Conservation (phyloP, 2,888 invertebrate species). For the Mythimna albipuncta region DNA sequence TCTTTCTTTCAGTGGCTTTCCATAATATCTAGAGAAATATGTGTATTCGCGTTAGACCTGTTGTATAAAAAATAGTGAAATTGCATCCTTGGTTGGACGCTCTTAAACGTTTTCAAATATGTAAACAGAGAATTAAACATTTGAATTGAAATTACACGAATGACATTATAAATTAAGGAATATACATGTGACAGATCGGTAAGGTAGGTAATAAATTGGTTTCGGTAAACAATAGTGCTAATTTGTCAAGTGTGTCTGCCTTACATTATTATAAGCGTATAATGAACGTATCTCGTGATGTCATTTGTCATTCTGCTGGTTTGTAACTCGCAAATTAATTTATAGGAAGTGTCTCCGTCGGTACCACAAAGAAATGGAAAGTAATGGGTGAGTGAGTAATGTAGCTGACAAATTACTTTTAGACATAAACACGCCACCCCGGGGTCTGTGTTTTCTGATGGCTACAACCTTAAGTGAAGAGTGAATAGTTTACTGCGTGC, state of each 20-base stretch:
- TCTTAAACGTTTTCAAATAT: no score
- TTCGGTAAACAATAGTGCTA: constrained; percentile 64
- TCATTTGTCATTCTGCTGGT: constrained; percentile 63
- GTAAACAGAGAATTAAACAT: no score
- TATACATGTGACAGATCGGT: constrained; percentile 28
- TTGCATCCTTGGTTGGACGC: no score
- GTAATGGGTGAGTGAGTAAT: neutral
- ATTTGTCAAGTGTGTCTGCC: constrained; percentile 67
- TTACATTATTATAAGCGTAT: constrained; percentile 65
- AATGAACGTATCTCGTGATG: constrained; percentile 59
- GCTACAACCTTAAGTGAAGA: no score
- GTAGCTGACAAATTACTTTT: neutral
- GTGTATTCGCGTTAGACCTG: no score
- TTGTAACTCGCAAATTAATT: constrained; percentile 48
- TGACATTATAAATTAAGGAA: constrained; percentile 13
- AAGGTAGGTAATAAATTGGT: constrained; percentile 58
- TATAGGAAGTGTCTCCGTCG: constrained; percentile 3
- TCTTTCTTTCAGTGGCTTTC: no score
- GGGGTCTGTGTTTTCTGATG: no score
- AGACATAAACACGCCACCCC: no score
- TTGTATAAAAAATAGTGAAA: no score
- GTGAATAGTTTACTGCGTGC: no score
- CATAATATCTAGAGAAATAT: no score
- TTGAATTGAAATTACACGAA: constrained; percentile 3
- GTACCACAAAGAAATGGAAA: constrained; percentile 1